Percentiles rank a stretch among this genome's conserved stretches.
These are phyloP conservation scores for Buceros bicornis DNA, from an alignment of 2,797 vertebrate species.

Conservation along the genomic window DNA sequence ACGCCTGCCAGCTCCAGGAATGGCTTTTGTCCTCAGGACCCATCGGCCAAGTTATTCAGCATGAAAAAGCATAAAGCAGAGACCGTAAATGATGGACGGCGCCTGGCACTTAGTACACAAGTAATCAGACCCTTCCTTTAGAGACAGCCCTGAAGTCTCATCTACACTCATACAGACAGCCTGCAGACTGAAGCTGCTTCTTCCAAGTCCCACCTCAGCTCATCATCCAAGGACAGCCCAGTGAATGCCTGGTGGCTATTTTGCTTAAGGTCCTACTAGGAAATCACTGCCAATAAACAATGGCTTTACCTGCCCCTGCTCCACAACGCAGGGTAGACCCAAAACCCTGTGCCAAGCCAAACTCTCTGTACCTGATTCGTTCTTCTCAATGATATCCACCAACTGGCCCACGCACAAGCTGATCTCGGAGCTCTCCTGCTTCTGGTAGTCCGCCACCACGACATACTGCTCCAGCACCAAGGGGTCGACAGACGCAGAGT, in stretches of 20 bases:
- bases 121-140: not conserved
- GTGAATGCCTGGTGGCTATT: not conserved
- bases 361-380: slow-evolving; percentile 91
- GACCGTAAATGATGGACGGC: not conserved
- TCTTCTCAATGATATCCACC: slow-evolving; percentile 99
- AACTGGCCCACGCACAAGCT: slow-evolving; percentile 94
- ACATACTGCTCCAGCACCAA: slow-evolving; percentile 96
- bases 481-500: slow-evolving; percentile 87
- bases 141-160: not conserved
- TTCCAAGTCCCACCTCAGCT: not conserved
- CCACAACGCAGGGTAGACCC: not conserved
- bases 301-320: not conserved
- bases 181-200: not conserved
- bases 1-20: not conserved
- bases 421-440: slow-evolving; percentile 98
- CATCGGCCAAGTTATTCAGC: not conserved
- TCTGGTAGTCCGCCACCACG: slow-evolving; percentile 95
- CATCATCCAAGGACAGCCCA: not conserved
- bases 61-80: not conserved
- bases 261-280: not conserved
- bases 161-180: not conserved
- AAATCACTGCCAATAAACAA: not conserved
- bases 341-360: not conserved
- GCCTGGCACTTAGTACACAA: not conserved
- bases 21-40: not conserved